Percentiles rank a stretch among this genome's conserved stretches.
These are phyloP conservation scores for Semnornis frantzii DNA, from an alignment of 2,113 vertebrate genomes.

Conservation along the genomic window DNA sequence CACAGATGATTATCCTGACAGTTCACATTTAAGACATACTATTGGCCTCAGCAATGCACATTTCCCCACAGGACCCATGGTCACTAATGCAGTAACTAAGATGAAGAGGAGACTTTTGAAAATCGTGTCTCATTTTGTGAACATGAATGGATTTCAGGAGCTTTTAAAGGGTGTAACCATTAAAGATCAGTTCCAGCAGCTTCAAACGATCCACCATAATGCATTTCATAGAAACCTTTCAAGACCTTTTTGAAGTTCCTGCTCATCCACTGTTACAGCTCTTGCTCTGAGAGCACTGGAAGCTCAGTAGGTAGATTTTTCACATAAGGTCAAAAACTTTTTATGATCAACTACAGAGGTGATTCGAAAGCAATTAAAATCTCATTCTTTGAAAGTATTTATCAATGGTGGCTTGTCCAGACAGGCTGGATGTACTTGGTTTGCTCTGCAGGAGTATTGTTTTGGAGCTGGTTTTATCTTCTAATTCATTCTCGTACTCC, in stretches of 20 bases:
- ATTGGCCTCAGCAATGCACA: neutral
- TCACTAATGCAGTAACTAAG: constrained; percentile 10
- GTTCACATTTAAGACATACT: neutral
- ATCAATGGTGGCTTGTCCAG: neutral
- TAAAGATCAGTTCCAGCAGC: constrained; percentile 8
- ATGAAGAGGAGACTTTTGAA: constrained; percentile 2
- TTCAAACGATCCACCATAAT: constrained; percentile 5
- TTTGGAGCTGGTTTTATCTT: neutral
- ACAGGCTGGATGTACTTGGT: neutral
- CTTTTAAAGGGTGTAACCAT: neutral
- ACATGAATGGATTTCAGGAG: constrained; percentile 3
- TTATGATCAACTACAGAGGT: neutral
- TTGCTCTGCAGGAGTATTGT: neutral
- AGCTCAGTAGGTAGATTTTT: neutral
- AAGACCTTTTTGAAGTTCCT: constrained; percentile 15
- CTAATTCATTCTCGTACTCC: neutral
- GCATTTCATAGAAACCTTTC: constrained; percentile 18
- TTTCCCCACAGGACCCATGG: neutral
- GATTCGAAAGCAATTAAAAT: neutral
- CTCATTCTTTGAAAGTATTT: neutral
- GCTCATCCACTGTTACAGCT: neutral
- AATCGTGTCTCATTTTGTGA: constrained; percentile 10
- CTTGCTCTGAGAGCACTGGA: neutral
- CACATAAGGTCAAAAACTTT: neutral
- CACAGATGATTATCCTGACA: neutral